A percentile compares a stretch with the other conserved stretches of the same genome.
phyloP scores from a whole-genome alignment of 2,113 vertebrate species.

The Tyto alba region DNA sequence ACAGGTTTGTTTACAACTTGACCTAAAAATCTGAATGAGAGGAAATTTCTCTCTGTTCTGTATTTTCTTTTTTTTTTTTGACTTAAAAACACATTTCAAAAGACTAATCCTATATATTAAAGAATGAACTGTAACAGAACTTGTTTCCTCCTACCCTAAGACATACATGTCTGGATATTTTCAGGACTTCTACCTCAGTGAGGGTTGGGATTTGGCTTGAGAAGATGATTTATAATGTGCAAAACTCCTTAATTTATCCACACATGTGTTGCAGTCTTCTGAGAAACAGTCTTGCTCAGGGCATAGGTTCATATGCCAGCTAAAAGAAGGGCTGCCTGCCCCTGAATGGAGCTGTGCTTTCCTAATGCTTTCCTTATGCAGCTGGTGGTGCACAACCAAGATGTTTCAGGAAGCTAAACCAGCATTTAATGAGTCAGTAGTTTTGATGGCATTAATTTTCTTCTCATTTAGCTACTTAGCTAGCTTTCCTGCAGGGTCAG shows the following conservation, averaged over 20 bases:
- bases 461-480: background rate
- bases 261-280: background rate
- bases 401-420: rapidly evolving
- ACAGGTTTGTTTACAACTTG: background rate
- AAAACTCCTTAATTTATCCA: background rate
- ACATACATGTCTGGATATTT: background rate
- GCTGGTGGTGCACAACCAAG: background rate
- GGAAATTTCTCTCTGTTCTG: background rate
- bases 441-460: background rate
- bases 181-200: background rate
- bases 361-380: background rate
- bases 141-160: background rate
- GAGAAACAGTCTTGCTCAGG: background rate
- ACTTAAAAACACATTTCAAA: background rate
- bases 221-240: background rate
- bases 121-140: background rate
- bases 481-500: background rate
- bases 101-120: background rate
- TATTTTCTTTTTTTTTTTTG: background rate
- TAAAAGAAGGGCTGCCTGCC: background rate
- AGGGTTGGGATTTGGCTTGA: background rate
- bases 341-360: background rate
- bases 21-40: background rate
- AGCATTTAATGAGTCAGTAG: background rate
- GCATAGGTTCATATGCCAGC: background rate